Conservation (phyloP, 2,797 vertebrate species). For the Chrosomus eos region DNA sequence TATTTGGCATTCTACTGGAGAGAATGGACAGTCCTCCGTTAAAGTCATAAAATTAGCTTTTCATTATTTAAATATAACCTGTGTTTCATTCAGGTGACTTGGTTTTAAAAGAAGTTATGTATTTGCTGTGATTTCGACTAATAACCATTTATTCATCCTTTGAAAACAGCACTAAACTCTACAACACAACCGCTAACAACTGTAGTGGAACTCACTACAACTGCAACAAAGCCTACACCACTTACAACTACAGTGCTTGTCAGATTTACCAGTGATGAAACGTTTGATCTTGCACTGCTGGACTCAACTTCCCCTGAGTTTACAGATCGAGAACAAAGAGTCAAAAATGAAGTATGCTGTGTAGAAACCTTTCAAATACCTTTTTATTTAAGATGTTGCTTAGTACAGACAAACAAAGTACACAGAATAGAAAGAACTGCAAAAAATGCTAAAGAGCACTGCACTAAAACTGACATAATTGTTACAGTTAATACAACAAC, state of each 20-base stretch:
- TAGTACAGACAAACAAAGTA: not conserved
- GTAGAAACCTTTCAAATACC: not conserved
- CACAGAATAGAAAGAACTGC: not conserved
- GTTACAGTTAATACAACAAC: not conserved
- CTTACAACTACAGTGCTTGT: not conserved
- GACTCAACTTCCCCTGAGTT: not conserved
- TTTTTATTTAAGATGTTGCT: not conserved
- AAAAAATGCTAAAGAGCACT: not conserved
- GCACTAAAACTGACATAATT: not conserved
- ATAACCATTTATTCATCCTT: not conserved
- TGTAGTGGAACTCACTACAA: not conserved
- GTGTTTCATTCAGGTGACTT: not conserved
- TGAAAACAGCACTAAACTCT: not conserved
- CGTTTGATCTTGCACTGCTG: not conserved
- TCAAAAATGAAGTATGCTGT: constrained; percentile 1
- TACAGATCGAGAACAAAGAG: not conserved
- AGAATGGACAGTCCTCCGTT: not conserved
- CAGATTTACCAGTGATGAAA: not conserved
- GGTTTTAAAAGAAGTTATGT: not conserved
- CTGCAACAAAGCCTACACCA: not conserved
- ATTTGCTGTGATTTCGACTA: not conserved
- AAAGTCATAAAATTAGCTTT: not conserved
- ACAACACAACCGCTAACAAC: constrained; percentile 4
- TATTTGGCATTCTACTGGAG: not conserved
- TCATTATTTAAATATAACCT: not conserved